A percentile compares a stretch with the other conserved stretches of the same genome.
Conservation (phyloP, 2,113 vertebrate genomes). For the Trogon surrucura region DNA sequence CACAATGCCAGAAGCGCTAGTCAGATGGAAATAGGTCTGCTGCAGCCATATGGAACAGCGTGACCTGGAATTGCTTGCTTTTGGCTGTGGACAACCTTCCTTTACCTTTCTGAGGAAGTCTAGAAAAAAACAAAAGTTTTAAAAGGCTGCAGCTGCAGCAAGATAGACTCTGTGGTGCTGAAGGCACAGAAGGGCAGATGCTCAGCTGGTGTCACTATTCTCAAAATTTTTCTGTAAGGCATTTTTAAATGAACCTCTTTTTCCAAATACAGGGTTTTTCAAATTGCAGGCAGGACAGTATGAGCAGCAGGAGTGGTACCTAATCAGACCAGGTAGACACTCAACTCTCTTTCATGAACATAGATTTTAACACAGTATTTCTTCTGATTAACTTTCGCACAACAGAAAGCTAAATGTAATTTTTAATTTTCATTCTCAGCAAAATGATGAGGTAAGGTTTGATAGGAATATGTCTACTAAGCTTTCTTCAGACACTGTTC, state of each 20-base stretch:
- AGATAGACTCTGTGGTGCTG: not conserved
- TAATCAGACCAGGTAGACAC: not conserved
- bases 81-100: not conserved
- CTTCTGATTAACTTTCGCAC: not conserved
- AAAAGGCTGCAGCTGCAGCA: not conserved
- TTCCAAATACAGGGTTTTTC: not conserved
- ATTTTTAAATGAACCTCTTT: not conserved
- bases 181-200: not conserved
- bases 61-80: constrained; percentile 21
- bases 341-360: not conserved
- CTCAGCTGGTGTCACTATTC: not conserved
- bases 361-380: not conserved
- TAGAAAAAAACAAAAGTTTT: not conserved
- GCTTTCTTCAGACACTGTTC: not conserved
- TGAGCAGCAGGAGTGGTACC: not conserved
- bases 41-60: not conserved
- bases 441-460: not conserved
- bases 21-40: constrained; percentile 23
- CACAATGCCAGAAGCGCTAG: constrained; percentile 21
- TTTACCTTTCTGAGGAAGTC: not conserved
- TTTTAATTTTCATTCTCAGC: not conserved
- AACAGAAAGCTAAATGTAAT: not conserved
- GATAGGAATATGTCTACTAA: not conserved
- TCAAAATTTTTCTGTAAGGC: not conserved
- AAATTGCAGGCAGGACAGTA: not conserved